Conservation (phyloP, 2,797 vertebrate species). For the Remorina albescens region DNA sequence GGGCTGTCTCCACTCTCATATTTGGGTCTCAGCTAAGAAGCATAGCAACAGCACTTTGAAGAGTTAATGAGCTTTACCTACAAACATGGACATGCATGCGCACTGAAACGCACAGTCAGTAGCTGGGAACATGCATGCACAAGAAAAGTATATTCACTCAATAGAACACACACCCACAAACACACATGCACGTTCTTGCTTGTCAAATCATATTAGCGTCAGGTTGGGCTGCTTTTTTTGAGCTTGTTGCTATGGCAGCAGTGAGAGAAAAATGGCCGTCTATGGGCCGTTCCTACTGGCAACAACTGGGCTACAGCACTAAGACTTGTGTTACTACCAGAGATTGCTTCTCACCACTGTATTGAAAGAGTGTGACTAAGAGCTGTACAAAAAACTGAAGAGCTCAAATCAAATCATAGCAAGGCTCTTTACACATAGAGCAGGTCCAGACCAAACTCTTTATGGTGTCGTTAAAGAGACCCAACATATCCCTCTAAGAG, state of each 20-base stretch:
- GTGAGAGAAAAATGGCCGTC: slow-evolving; percentile 65
- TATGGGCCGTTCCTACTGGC: slow-evolving; percentile 51
- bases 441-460: no score
- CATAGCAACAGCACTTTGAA: slow-evolving; percentile 62
- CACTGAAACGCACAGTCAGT: slow-evolving; percentile 31
- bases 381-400: slow-evolving; percentile 25
- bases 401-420: no score
- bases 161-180: slow-evolving; percentile 35
- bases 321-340: slow-evolving; percentile 49
- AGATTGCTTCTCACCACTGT: slow-evolving; percentile 31
- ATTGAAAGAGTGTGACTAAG: slow-evolving; percentile 25
- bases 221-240: slow-evolving; percentile 69
- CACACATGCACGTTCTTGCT: slow-evolving; percentile 60
- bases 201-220: slow-evolving; percentile 81
- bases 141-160: slow-evolving; percentile 47
- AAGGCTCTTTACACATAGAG: no score
- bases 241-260: slow-evolving; percentile 82
- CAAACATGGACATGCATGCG: slow-evolving; percentile 38
- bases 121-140: slow-evolving; percentile 29
- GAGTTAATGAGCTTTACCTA: slow-evolving; percentile 74
- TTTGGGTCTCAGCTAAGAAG: slow-evolving; percentile 63
- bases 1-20: slow-evolving; percentile 33
- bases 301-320: slow-evolving; percentile 61
- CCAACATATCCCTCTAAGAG: no score
- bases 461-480: no score